Conservation (phyloP, 2,888 invertebrate species). For the Resseliella maxima region DNA sequence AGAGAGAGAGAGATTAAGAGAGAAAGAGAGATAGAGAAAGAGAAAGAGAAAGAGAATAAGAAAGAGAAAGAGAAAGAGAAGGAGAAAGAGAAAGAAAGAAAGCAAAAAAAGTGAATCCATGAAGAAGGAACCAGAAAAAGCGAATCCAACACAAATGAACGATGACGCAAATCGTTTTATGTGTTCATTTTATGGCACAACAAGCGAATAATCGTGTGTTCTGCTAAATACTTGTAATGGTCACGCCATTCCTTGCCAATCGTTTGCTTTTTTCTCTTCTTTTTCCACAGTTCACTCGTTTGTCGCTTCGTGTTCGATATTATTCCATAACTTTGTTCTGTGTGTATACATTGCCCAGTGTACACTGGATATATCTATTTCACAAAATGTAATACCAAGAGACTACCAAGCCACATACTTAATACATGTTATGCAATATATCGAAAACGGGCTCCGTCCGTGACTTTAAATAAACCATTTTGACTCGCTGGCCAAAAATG, state of each 20-base stretch:
- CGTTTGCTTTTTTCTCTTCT: not conserved
- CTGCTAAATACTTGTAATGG: conserved; percentile 46
- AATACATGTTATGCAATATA: not conserved
- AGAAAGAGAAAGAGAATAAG: too few species aligned
- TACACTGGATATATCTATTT: not conserved
- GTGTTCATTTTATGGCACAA: conserved; percentile 10
- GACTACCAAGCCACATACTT: conserved; percentile 34
- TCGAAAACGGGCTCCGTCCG: not conserved
- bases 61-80: too few species aligned
- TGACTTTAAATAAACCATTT: conserved; percentile 35
- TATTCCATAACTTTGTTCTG: not conserved
- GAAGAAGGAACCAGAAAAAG: not conserved
- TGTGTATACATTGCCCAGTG: not conserved
- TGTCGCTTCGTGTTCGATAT: not conserved
- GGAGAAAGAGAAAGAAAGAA: not conserved
- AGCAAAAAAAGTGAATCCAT: not conserved
- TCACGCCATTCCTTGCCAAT: conserved; percentile 42
- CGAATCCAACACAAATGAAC: conserved; percentile 31
- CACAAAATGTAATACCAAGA: not conserved
- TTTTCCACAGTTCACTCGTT: not conserved
- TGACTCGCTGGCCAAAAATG: not conserved
- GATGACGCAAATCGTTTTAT: conserved; percentile 53
- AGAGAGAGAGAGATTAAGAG: too few species aligned
- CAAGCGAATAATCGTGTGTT: conserved; percentile 50
- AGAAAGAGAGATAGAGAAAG: too few species aligned